Base-by-base conservation (phyloP, 1,140 invertebrate genomes). In the Pseudomyrmex gracilis region DNA sequence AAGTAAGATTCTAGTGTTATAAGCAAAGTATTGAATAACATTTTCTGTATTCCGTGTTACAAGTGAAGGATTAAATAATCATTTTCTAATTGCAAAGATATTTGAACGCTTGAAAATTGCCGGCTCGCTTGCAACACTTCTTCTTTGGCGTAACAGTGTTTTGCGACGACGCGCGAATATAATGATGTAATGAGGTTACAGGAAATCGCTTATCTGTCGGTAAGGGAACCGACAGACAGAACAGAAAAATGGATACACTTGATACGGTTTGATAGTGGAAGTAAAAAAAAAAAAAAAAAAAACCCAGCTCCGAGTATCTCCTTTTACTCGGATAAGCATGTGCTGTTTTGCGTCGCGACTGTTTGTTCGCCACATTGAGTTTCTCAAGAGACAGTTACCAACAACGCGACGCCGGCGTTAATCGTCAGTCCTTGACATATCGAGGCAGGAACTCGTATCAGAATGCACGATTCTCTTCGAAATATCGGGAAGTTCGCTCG, bases 391-490 rank as follows among this genome's bases (percentile, higher is more conserved):
- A 76, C 58, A 47, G 45, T 73, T 63, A 17, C 58, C 45, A 15
- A 55, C 70, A 5, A 34, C 34, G 34, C 34, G 34, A 15, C 70
- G 49, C 34, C 74, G 20, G 22, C 58, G 70, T 64, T 64, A 63
- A 51, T 83, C 71, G 80, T 5, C 10, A 57, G 60, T 83, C 73
- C 80, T 76, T 66, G 80, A 83, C 60, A 76, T 83, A 76, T 76
- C 80, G 80, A 76, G 10, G 71, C 64, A 76, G 60, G 47, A 76
- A 63, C 60, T 43, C 60, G 58, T 83, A 76, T 83, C 71, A 83
- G 80, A 74, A 76, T 83, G 80, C 51, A 76, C 71, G 80, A n/a
- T n/a, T 60, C 80, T 74, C 24, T 22, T 74, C 80, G 49, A 73
- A 34, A 74, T 61, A 73, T 73, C 68, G 55, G 47, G 45, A 73